phyloP scores from a whole-genome alignment of 2,113 vertebrate species.

The Aplodontia rufa region DNA sequence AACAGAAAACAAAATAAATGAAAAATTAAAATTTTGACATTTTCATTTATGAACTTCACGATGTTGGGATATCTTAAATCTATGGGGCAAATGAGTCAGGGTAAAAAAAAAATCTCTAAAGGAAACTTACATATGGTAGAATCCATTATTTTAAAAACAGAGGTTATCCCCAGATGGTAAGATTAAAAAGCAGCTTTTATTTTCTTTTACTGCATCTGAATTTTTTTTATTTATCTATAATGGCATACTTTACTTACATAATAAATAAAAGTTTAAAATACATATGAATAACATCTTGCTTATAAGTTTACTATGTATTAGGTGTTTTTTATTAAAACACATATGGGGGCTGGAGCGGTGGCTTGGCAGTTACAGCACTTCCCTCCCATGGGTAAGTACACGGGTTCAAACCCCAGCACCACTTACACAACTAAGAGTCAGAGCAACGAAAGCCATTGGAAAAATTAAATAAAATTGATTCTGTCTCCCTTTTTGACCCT shows the following conservation, averaged over 20 bases:
- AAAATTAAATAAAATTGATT: too few relatives aligned
- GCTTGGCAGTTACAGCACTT: too few relatives aligned
- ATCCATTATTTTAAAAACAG: constrained; percentile 2
- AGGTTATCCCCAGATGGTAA: neutral
- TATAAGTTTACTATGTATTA: neutral
- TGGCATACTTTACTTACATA: neutral
- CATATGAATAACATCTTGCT: neutral
- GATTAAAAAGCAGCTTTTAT: neutral
- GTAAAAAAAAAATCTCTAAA: neutral
- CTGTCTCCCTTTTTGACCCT: too few relatives aligned
- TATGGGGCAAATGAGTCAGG: neutral
- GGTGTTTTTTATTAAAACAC: too few relatives aligned
- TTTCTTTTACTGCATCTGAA: neutral
- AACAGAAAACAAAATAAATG: neutral
- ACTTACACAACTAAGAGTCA: too few relatives aligned
- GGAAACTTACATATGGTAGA: neutral
- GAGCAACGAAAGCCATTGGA: too few relatives aligned
- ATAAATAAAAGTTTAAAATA: neutral
- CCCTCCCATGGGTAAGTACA: too few relatives aligned
- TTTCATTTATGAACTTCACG: constrained; percentile 11
- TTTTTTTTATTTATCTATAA: neutral
- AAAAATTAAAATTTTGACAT: neutral
- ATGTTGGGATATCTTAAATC: neutral
- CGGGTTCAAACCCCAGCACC: too few relatives aligned
- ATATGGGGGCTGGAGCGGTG: too few relatives aligned